Evolutionary conservation across 2,113 vertebrate species (phyloP), one percentile per base, ranked within the genome.

Genomic region (Rhynchopsitta pachyrhyncha): DNA sequence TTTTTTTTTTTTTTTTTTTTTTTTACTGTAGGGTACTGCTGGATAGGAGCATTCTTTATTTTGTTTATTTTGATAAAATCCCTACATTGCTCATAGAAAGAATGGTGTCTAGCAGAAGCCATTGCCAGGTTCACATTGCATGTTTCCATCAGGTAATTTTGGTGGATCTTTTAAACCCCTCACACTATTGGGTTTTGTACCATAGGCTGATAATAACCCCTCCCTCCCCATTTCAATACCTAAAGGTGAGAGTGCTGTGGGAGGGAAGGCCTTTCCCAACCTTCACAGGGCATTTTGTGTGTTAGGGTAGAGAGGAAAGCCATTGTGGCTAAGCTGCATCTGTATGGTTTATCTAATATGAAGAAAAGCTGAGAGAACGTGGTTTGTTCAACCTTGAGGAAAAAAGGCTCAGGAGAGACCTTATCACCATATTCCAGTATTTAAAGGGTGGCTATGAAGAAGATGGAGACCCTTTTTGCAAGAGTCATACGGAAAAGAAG

Each of bases 11-110:
- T 44, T 27, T 74, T 29, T 68, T 37, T 37, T 55, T 74, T 64
- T 55, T 71, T 46, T 23, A 24, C 23, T 29, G 44, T 0, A 25
- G 64, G 39, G 41, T 62, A 60, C 10, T 89, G 8, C 39, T 82
- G 81, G 60, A 60, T 42, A 60, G 50, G 27, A 89, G 23, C 33
- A 28, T 47, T 86, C 25, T 74, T 13, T 55, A 6, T 71, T 78
- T 59, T 83, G 64, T 92, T 91, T 80, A 46, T 79, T 68, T 95
- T 94, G 91, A 91, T 84, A 81, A 94, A 90, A 86, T 49, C 73
- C 77, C 76, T 88, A 5, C 29, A 23, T 28, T 63, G 60, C 64
- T 86, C 33, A 67, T 60, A 86, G 79, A 88, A 88, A 88, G 79
- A 71, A 90, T 33, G 18, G 47, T 75, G 78, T 86, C 81, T 93